Base-by-base conservation (phyloP, 2,888 invertebrate genomes). In the Brachycybe producta region DNA sequence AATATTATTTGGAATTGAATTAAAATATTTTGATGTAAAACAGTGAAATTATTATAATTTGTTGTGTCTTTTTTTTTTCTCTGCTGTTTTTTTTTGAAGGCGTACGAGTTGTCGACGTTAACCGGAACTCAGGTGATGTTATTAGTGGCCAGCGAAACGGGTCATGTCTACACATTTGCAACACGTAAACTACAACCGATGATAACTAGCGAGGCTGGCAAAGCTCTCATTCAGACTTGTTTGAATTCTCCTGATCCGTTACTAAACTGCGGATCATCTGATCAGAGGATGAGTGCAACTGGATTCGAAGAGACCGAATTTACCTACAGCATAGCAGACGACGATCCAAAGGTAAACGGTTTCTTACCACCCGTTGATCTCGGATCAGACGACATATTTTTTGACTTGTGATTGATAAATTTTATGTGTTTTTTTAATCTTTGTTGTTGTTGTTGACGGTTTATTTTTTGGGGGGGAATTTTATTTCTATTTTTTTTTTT, bases 111-210 rank as follows among this genome's bases (percentile, higher is more conserved):
- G 64, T 95, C 98, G 54, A 97, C 97, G 59, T 71, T 98, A 68
- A 98, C 98, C 57, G 98, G 98, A 49, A 98, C 98, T 30, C 97
- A 98, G 74, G 97, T 98, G 69, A 98, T 99, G 97, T 75, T 98
- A 62, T 75, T 99, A 65, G 97, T 98, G 58, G 97, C 97, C 54
- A 94, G 91, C 57, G 97, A 95, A 71, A 97, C 97, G 19, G 97
- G 97, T 49, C 98, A 98, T 73, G 98, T 99, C 64, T 99, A 98
- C 74, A 98, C 98, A 56, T 98, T 97, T 73, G 97, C 98, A 56
- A 98, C 98, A 60, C 79, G 94, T 60, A 94, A 94, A 70, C 77
- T 99, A 49, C 94, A 95, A 71, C 98, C 98, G 59, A 98, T 98
- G 95, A 97, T 99, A 69, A 95, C 94, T 42, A 94, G 94, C 60